Base-by-base conservation (phyloP, 2,888 invertebrate genomes). In the Pachliopta kotzebuea region DNA sequence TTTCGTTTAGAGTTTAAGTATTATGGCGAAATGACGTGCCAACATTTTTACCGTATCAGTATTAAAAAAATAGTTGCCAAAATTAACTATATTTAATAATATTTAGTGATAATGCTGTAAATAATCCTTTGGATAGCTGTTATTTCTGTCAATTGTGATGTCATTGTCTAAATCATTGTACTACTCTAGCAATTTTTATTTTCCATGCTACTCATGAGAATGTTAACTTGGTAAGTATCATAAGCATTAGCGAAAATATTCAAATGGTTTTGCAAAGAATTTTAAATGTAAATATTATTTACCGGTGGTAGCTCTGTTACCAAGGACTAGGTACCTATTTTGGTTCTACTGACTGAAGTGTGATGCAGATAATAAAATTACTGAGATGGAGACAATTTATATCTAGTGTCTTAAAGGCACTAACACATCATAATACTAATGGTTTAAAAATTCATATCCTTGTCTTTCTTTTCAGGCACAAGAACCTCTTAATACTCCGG, bases 401-500 rank as follows among this genome's bases (percentile, higher is more conserved):
- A 26, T 4, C 6, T 26, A 26, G 6, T 26, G n/a, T 26, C 26
- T 26, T 26, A 6, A 26, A 26, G 26, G n/a, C n/a, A n/a, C n/a
- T n/a, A n/a, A n/a, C n/a, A n/a, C n/a, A n/a, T n/a, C n/a, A n/a
- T n/a, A n/a, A n/a, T n/a, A 37, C 11, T 8, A 37, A 37, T 37
- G 37, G 18, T 18, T 42, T 18, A n/a, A 45, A 45, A 53, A 54
- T 8, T 18, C 54, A 37, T 20, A 56, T 21, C n/a, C 24, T 20
- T n/a, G 52, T 52, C 81, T 85, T 85, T 81, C 73, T 82, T 94
- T 93, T 18, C 93, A 96, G 96, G 96, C 95, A 79, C 95, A 95
- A 92, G 95, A 96, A 92, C 96, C 96, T 72, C 93, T 96, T 83
- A 96, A 95, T 77, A 94, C 94, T 85, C 94, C 95, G 80, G 95